Evolutionary conservation across 2,797 vertebrate genomes (phyloP), one percentile per base, ranked within the genome.

Genomic region (Amazona finschi): DNA sequence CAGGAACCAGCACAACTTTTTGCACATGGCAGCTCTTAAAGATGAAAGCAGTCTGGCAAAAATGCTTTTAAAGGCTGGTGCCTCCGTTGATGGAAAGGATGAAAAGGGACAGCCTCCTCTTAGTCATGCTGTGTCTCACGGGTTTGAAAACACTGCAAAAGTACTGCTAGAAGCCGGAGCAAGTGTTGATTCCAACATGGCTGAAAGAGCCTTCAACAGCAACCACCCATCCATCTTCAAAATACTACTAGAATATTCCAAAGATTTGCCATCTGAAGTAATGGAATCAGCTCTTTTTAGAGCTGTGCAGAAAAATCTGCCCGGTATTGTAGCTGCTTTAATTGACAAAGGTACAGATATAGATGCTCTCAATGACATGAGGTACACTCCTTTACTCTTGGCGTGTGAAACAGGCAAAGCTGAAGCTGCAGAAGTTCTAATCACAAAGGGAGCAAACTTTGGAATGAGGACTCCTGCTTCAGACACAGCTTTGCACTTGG

Each of bases 361-460:
- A 44, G 98, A 98, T 5, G 64, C 90, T 33, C 89, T 28, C 50
- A 98, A 98, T 28, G 76, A 96, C 73, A 96, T 92, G 47, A 96
- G 97, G 28, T 98, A 98, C 93, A 98, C 98, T 12, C 98, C 98
- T 80, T 87, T 99, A 71, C 97, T 99, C 11, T 33, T 98, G 92
- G 98, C 98, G 0, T 97, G 98, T 33, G 97, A 98, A 96, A 96
- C 94, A 57, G 98, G 98, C 21, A 97, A 98, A 83, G 55, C 53
- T 4, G 97, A 98, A 49, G 94, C 97, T 46, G 98, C 98, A 85
- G 94, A 97, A 95, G 95, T 97, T 16, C 96, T 98, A 3, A 53
- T 97, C 4, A 75, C 88, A 55, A 98, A 98, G 87, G 98, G 98
- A 28, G 98, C 98, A 33, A 94, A 91, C 46, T 57, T 98, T 12